Evolutionary conservation across 2,113 vertebrate genomes (phyloP), one percentile per base, ranked within the genome.

Genomic region (Delphinus delphis): DNA sequence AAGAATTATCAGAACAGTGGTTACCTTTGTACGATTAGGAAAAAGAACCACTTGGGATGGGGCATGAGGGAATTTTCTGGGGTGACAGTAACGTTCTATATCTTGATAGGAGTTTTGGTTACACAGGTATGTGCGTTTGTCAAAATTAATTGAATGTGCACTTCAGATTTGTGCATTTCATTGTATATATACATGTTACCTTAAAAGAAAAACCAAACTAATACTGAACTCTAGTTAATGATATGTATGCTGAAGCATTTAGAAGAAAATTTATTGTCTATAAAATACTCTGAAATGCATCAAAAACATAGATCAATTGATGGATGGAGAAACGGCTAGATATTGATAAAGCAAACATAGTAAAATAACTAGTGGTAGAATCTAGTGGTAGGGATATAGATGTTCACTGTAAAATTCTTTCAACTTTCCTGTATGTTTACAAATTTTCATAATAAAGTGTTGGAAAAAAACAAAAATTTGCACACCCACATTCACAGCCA

Each of bases 141-240:
- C 85, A 96, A 50, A 90, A 88, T 87, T 73, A 41, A 95, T 2
- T 6, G 8, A 77, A 76, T 80, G 8, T 73, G 25, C 5, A 87
- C 33, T 90, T 73, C 77, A 67, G 18, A 91, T 60, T 55, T 89
- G 41, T 73, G 13, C 25, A 95, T 88, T 88, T 95, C 92, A 96
- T 0, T n/a, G 6, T 55, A 82, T 33, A 82, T 33, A 67, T 65
- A 89, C 74, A 84, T 71, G 50, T 28, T 60, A 90, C 38, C 50
- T 74, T 62, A 73, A 93, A 87, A 86, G 80, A 86, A 58, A 67
- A 94, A 86, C 10, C 68, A 79, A 87, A 80, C 44, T 36, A 88
- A 91, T 63, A 31, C 18, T 60, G 21, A 95, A 81, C 58, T 93
- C 31, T 92, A 85, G 36, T 84, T 93, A 93, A 79, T 88, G 55